These are phyloP conservation scores for Portevinia maculata DNA, from an alignment of 2,888 invertebrate species.

Conservation along the genomic window DNA sequence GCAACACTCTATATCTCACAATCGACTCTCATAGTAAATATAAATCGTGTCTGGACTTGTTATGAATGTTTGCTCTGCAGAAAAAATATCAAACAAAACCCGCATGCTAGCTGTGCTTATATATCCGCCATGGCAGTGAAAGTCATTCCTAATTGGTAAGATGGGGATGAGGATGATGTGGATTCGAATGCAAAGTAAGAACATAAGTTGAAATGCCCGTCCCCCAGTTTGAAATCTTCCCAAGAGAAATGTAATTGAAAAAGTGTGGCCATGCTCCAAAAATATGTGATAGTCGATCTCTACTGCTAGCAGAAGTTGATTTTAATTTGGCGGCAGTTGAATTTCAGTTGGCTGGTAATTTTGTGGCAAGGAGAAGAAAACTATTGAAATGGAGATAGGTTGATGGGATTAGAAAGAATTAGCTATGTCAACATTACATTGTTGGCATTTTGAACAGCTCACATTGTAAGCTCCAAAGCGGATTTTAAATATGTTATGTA, in stretches of 20 bases:
- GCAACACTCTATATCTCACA: background rate
- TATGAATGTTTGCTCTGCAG: slow-evolving; percentile 74
- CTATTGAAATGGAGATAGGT: slow-evolving; percentile 26
- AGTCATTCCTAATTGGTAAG: slow-evolving; percentile 9
- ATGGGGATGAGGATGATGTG: background rate
- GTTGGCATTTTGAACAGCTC: slow-evolving; percentile 7
- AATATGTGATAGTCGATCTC: slow-evolving; percentile 58
- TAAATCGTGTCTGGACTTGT: slow-evolving; percentile 68
- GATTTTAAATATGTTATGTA: too few relatives aligned
- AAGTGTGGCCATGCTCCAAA: slow-evolving; percentile 65
- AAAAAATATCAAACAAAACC: slow-evolving; percentile 40
- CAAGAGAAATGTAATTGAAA: slow-evolving; percentile 70
- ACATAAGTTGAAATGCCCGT: slow-evolving; percentile 43
- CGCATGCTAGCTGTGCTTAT: slow-evolving; percentile 64
- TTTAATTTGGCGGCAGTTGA: slow-evolving; percentile 49
- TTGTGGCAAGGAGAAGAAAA: slow-evolving; percentile 34
- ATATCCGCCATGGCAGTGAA: slow-evolving; percentile 30
- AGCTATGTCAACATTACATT: slow-evolving; percentile 25
- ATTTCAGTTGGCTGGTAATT: background rate
- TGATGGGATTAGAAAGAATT: slow-evolving; percentile 40
- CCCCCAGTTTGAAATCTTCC: slow-evolving; percentile 61
- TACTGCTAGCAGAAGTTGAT: slow-evolving; percentile 64
- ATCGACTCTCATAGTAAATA: too few relatives aligned
- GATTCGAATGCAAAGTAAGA: slow-evolving; percentile 5
- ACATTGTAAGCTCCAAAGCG: background rate